These are phyloP conservation scores for Harmothoe impar DNA, from an alignment of 2,888 invertebrate species.

Conservation along the genomic window DNA sequence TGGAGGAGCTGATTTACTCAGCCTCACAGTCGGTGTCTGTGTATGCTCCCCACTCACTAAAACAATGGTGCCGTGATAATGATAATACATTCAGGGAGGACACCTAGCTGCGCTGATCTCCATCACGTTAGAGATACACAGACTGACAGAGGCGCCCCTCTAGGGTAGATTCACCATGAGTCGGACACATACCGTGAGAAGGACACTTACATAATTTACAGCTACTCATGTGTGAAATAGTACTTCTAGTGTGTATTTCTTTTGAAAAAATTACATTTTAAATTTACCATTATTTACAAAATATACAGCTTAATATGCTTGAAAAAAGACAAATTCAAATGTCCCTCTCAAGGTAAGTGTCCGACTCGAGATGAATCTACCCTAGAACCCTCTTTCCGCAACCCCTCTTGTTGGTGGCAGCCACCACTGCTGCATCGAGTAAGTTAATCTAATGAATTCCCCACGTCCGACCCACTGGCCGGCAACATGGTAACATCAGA, in stretches of 20 bases:
- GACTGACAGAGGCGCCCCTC: no score
- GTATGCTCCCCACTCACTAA: neutral
- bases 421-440: constrained; percentile 5
- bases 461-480: constrained; percentile 2
- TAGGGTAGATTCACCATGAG: no score
- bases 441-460: constrained; percentile 49
- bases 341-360: no score
- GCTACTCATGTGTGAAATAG: no score
- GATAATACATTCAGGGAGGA: constrained; percentile 12
- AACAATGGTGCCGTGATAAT: neutral
- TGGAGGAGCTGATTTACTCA: neutral
- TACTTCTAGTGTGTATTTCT: no score
- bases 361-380: no score
- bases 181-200: no score
- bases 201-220: no score
- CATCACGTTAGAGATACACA: constrained; percentile 7
- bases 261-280: no score
- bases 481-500: constrained; percentile 34
- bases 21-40: neutral
- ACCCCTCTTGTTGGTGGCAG: neutral
- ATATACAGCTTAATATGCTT: no score
- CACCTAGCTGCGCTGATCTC: neutral
- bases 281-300: no score
- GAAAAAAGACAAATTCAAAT: no score
- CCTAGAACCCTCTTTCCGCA: neutral